Evolutionary conservation across 35 echinoderm and acorn worm genomes (phyloP).

Genomic region (Lytechinus pictus): DNA sequence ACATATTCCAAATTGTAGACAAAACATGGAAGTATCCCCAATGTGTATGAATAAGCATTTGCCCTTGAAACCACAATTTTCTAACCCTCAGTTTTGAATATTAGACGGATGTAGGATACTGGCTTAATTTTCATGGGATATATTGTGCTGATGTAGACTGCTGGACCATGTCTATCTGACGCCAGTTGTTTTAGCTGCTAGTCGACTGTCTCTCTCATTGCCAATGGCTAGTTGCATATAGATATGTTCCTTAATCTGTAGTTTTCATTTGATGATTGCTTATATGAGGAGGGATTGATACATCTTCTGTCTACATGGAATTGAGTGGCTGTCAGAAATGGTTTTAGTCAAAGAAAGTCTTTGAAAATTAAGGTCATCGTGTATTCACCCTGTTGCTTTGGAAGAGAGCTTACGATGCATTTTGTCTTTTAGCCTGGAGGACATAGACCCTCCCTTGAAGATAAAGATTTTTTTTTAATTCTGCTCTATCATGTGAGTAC

Average conservation of each 20-base stretch:
- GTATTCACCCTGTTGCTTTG: not conserved
- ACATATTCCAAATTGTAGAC: not conserved
- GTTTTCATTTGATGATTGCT: not conserved
- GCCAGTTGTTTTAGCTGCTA: not conserved
- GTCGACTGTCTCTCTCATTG: not conserved
- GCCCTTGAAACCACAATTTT: not conserved
- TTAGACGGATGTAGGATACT: not conserved
- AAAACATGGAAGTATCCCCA: not conserved
- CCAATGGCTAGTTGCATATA: not conserved
- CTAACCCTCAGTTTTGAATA: not conserved
- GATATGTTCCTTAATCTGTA: not conserved
- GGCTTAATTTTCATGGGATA: not conserved
- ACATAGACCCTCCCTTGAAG: not conserved
- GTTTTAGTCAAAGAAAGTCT: not conserved
- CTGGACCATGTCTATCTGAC: not conserved
- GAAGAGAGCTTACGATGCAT: not conserved
- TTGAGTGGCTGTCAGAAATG: not conserved
- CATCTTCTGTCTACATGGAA: not conserved
- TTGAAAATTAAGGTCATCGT: not conserved
- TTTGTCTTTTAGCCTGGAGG: not conserved
- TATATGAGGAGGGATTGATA: not conserved
- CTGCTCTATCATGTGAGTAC: not conserved
- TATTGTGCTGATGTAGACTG: not conserved
- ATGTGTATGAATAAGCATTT: not conserved
- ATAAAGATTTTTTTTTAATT: not conserved